These are phyloP conservation scores for Agrotis ipsilon DNA, from an alignment of 2,888 invertebrate genomes.

Conservation along the genomic window DNA sequence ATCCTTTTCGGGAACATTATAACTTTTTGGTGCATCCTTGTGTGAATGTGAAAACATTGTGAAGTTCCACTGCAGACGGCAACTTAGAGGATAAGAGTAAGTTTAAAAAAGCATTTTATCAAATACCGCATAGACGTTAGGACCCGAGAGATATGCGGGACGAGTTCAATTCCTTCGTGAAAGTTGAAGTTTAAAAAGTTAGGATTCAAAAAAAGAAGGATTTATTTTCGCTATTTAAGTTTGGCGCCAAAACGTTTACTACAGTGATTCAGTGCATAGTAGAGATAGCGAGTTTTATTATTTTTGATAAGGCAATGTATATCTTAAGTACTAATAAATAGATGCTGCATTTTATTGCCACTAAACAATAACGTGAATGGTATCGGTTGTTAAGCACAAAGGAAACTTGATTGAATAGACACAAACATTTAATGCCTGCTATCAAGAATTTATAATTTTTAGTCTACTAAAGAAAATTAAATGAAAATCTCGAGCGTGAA, in stretches of 20 bases:
- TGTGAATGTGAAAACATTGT: constrained; percentile 37
- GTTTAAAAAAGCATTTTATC: constrained; percentile 50
- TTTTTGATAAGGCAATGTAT: constrained; percentile 35
- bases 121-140: constrained; percentile 25
- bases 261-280: constrained; percentile 39
- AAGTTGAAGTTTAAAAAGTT: constrained; percentile 34
- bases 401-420: constrained; percentile 11
- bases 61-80: constrained; percentile 21
- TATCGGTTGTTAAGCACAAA: constrained; percentile 12
- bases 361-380: constrained; percentile 13
- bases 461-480: background rate
- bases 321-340: constrained; percentile 23
- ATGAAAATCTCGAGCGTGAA: constrained; percentile 1
- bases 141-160: constrained; percentile 28
- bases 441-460: background rate
- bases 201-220: constrained; percentile 7
- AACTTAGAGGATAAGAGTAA: constrained; percentile 37
- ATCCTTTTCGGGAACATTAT: background rate
- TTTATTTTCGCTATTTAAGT: constrained; percentile 9
- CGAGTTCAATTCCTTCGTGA: constrained; percentile 30
- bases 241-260: constrained; percentile 41
- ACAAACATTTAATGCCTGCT: constrained; percentile 10
- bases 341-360: constrained; percentile 29
- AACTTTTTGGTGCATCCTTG: constrained; percentile 18
- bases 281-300: constrained; percentile 41